Base-by-base conservation (phyloP, 2,888 invertebrate genomes). In the Noctua pronuba region DNA sequence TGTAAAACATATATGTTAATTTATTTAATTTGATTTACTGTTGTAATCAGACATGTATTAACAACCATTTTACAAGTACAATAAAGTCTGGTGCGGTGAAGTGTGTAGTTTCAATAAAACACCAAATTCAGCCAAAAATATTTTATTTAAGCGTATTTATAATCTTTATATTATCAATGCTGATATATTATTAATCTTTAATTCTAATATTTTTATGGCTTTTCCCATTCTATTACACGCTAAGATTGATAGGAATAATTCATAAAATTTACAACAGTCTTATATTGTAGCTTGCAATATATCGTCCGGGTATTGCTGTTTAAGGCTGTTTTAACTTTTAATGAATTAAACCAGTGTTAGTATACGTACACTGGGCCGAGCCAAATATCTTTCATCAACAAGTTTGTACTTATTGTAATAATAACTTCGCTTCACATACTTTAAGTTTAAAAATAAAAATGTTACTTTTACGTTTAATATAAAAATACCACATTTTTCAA, bases 111-210 rank as follows among this genome's bases (percentile, higher is more conserved):
- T 88, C 41, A 88, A 88, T 95, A 92, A 96, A 96, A 96, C 93
- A 92, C 91, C 76, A 82, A 84, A 88, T 88, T 95, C 96, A 96
- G 96, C 96, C 96, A 96, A 96, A 97, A 97, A 97, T 97, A 97
- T 96, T 96, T 96, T 96, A 96, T 96, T 96, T 96, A 97, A 97
- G 97, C 97, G 96, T 97, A 96, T 96, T 96, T 96, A 96, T 96
- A 96, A 96, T 95, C 94, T 96, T 96, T 95, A 96, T 96, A 95
- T 94, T 94, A 96, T 96, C 95, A 94, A 96, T 96, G 95, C 94
- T 94, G 95, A 96, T 96, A 96, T 96, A 96, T 96, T 96, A 96
- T 95, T 95, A 95, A 95, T 92, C 94, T 96, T 95, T 95, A 96
- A 93, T 91, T 93, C 95, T 96, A 96, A 94, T 95, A 95, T 93